Percentiles rank a stretch among this genome's conserved stretches.
Conservation (phyloP, 2,113 vertebrate species). For the Caretta caretta region DNA sequence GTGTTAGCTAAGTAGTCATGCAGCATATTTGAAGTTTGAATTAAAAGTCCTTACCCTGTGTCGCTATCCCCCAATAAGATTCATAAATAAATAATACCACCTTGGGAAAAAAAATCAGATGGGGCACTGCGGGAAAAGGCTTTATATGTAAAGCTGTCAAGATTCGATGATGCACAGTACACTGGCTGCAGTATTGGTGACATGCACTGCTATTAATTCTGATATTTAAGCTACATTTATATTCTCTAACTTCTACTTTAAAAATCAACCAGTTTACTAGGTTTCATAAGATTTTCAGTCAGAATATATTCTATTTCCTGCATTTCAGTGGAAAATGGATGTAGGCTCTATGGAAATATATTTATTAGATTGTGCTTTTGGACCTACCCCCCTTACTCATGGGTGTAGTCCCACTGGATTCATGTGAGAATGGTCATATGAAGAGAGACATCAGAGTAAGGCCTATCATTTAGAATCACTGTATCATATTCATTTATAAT, state of each 20-base stretch:
- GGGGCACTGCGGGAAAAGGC: slow-evolving; percentile 16
- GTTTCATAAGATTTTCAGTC: neutral
- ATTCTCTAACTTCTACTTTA: neutral
- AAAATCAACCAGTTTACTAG: neutral
- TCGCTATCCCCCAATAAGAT: slow-evolving; percentile 20
- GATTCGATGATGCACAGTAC: neutral
- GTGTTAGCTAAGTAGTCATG: slow-evolving; percentile 60
- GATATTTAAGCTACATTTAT: slow-evolving; percentile 4
- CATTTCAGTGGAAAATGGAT: neutral
- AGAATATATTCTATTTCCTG: neutral
- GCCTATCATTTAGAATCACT: neutral
- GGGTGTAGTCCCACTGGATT: neutral
- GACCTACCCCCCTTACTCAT: neutral
- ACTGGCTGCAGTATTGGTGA: neutral
- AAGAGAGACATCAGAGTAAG: neutral
- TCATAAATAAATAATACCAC: slow-evolving; percentile 69
- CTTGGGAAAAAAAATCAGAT: slow-evolving; percentile 43
- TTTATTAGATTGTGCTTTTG: neutral
- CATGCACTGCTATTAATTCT: neutral
- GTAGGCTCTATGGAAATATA: neutral
- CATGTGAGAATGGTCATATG: neutral
- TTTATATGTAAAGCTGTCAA: slow-evolving; percentile 42
- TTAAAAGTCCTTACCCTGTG: slow-evolving; percentile 51
- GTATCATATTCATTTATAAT: neutral
- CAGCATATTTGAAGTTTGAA: slow-evolving; percentile 43